phyloP scores from a whole-genome alignment of 2,797 vertebrate species.

The Spinus pinus region DNA sequence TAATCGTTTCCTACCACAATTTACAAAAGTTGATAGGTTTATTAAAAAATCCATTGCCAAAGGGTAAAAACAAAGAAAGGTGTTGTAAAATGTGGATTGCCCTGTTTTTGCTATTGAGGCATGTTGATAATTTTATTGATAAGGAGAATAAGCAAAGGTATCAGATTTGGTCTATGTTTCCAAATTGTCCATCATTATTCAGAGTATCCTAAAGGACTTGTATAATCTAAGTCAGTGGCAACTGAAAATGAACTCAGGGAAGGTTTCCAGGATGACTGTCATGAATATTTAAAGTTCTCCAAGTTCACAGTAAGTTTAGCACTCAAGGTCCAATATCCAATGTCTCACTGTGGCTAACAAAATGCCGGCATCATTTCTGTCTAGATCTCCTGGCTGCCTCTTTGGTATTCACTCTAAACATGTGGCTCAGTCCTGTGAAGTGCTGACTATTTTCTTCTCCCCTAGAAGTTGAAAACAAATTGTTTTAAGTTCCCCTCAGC shows the following conservation, averaged over 20 bases:
- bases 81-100: not conserved
- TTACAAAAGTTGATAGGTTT: not conserved
- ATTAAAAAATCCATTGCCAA: not conserved
- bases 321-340: not conserved
- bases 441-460: not conserved
- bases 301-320: not conserved
- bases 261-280: not conserved
- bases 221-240: not conserved
- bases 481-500: not conserved
- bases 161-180: not conserved
- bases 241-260: not conserved
- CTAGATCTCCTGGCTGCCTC: slow-evolving; percentile 32
- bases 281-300: not conserved
- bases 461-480: not conserved
- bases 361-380: slow-evolving; percentile 52
- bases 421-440: not conserved
- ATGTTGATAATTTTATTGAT: not conserved
- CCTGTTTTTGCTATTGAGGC: not conserved
- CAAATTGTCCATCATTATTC: not conserved
- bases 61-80: not conserved
- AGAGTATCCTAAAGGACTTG: not conserved
- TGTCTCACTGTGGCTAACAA: not conserved
- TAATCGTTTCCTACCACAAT: not conserved
- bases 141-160: not conserved
- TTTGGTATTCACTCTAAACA: not conserved